Evolutionary conservation across 2,888 invertebrate species (phyloP), one percentile per base, ranked within the genome.

Genomic region (Eristalis tenax): DNA sequence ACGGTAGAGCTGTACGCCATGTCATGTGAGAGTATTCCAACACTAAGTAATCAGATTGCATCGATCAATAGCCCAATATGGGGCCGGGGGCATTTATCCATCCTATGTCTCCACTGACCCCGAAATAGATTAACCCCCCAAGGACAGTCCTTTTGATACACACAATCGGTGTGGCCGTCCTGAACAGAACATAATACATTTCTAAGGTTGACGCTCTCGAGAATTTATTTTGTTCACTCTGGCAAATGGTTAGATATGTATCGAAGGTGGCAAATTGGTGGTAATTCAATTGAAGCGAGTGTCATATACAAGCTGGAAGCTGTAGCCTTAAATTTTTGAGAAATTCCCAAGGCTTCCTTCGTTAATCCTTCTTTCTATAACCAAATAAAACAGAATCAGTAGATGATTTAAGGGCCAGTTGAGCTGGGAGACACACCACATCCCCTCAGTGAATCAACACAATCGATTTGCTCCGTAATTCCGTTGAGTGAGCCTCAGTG

Each of bases 381-480:
- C 63, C 63, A 38, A 79, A 73, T 73, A 66, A 73, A 79, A 65
- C 59, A 32, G 65, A 71, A 66, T 71, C 65, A 43, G 71, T 32
- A 66, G 71, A 66, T 66, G 71, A 79, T 73, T 79, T 79, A 79
- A 73, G 59, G 22, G 63, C 18, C 23, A 32, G 15, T 26, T 18
- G 35, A 63, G 35, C 64, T 18, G 8, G 8, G 18, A 8, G 40
- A 65, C 56, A 22, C 43, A 40, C 32, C 13, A 32, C 64, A 79
- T 43, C n/a, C n/a, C 43, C n/a, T n/a, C 15, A 50, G 59, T 61
- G 79, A 79, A 71, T 79, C 71, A 79, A 71, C 71, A 79, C 71
- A 73, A 79, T 79, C 71, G 79, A 79, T 73, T 79, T 66, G 40
- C 28, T 23, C 15, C 59, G 50, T 50, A 50, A 50, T 50, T 50